A percentile compares a stretch with the other conserved stretches of the same genome.
phyloP scores from a whole-genome alignment of 2,113 vertebrate species.

The Euleptes europaea region DNA sequence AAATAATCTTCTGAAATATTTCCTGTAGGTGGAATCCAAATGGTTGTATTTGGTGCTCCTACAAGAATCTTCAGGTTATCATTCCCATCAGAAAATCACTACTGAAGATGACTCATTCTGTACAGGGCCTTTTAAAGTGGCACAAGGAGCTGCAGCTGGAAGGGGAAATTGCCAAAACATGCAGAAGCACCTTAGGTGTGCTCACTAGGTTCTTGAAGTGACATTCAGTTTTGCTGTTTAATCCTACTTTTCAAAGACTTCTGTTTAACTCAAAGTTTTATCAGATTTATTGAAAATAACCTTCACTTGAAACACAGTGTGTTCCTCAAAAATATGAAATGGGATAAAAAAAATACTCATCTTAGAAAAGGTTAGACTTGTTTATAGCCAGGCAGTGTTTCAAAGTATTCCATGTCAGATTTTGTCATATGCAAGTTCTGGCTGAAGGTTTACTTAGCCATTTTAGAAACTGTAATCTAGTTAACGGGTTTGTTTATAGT shows the following conservation, averaged over 20 bases:
- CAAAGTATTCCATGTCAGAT: constrained; percentile 39
- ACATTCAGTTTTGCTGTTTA: neutral
- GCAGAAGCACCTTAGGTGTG: neutral
- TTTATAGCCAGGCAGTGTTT: constrained; percentile 30
- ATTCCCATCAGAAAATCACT: neutral
- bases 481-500: constrained; percentile 74
- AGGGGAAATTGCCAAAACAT: neutral
- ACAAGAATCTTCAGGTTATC: neutral
- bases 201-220: neutral
- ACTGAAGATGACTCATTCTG: neutral
- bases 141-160: neutral
- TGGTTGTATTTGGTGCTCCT: neutral
- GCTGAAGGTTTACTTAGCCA: constrained; percentile 59
- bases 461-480: constrained; percentile 67
- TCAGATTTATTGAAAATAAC: neutral
- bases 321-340: constrained; percentile 31
- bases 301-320: neutral
- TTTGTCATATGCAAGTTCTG: constrained; percentile 49
- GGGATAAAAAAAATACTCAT: constrained; percentile 12
- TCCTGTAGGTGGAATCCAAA: neutral
- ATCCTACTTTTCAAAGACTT: neutral
- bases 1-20: neutral
- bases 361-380: constrained; percentile 7
- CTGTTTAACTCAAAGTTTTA: neutral
- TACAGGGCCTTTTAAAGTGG: neutral